A percentile compares a stretch with the other conserved stretches of the same genome.
Evolutionary conservation across 2,888 invertebrate genomes (phyloP).

Genomic region (Tipula vernalis): DNA sequence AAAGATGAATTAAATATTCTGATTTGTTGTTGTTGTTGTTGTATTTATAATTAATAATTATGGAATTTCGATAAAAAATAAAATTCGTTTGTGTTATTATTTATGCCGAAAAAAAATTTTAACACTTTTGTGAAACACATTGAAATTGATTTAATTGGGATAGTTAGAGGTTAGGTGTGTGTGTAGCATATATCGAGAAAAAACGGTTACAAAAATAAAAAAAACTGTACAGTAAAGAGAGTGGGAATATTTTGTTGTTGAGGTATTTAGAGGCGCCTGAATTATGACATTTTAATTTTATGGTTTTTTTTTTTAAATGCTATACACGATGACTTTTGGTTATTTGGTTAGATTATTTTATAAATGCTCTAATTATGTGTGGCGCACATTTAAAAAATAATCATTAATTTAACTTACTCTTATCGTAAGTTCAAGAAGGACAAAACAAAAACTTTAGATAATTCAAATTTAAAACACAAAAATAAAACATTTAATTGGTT

Average conservation of each 20-base stretch:
- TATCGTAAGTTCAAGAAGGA: too few species aligned
- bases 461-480: too few species aligned
- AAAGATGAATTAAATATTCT: not conserved
- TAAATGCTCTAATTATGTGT: not conserved
- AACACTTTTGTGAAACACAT: not conserved
- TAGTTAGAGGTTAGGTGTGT: not conserved
- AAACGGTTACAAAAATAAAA: not conserved
- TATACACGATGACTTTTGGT: not conserved
- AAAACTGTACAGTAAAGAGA: not conserved
- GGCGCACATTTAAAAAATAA: not conserved
- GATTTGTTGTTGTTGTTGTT: not conserved
- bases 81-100: not conserved
- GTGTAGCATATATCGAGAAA: not conserved
- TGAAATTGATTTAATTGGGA: not conserved
- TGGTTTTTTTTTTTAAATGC: not conserved
- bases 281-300: not conserved
- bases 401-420: too few species aligned
- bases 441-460: too few species aligned
- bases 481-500: too few species aligned
- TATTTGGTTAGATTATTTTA: not conserved
- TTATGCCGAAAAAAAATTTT: not conserved
- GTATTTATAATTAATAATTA: not conserved
- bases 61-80: not conserved
- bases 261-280: conserved; percentile 4
- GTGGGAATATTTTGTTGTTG: not conserved